Evolutionary conservation across 2,113 vertebrate genomes (phyloP).

Genomic region (Sula dactylatra): DNA sequence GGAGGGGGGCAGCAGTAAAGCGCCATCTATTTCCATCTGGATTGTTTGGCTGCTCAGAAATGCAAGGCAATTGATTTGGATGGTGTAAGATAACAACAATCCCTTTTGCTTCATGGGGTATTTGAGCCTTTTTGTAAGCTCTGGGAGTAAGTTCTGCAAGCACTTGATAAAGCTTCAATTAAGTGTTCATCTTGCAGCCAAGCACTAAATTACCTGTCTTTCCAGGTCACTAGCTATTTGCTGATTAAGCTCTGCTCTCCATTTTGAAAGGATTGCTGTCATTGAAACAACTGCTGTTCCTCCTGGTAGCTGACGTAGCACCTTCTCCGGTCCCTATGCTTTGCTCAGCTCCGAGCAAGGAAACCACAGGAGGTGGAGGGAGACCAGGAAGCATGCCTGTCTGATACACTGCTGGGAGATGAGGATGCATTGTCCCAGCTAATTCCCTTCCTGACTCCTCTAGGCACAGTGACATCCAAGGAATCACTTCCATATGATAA

Average conservation of each 20-base stretch:
- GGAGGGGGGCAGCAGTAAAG: neutral
- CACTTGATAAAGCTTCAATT: constrained; percentile 20
- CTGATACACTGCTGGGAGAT: neutral
- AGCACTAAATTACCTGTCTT: constrained; percentile 20
- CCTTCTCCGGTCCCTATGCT: neutral
- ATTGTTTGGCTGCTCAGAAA: neutral
- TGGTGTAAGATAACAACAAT: neutral
- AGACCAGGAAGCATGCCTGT: neutral
- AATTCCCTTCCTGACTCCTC: neutral
- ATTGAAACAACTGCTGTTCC: neutral
- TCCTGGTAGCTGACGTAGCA: neutral
- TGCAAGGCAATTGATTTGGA: neutral
- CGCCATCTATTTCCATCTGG: neutral
- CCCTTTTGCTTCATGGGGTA: neutral
- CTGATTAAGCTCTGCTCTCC: constrained; percentile 13
- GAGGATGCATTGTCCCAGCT: neutral
- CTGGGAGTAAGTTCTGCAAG: neutral
- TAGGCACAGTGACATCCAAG: neutral
- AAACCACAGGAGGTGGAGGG: neutral
- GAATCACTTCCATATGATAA: neutral
- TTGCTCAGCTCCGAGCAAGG: neutral
- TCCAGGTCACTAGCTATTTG: constrained; percentile 29
- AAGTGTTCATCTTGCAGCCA: neutral
- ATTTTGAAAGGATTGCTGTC: neutral
- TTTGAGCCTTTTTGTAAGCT: neutral